A percentile compares a stretch with the other conserved stretches of the same genome.
These are phyloP conservation scores for Dicyrtoma fusca DNA, from an alignment of 2,888 invertebrate species.

Conservation along the genomic window DNA sequence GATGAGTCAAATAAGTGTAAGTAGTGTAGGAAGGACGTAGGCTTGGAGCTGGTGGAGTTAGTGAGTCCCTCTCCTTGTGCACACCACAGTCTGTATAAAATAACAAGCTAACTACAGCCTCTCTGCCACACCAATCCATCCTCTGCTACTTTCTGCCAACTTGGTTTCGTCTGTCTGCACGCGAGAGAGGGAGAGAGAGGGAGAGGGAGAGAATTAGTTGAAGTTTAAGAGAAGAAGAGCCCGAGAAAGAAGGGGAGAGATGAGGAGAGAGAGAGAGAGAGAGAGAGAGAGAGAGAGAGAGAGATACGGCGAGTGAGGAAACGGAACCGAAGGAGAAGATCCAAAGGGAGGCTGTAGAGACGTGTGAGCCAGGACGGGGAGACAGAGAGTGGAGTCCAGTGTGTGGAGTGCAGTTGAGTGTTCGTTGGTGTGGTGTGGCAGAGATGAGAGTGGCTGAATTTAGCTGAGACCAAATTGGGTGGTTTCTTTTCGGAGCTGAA, in stretches of 20 bases:
- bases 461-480: slow-evolving; percentile 39
- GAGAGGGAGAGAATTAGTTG: neutral
- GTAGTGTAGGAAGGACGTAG: too few species aligned
- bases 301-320: neutral
- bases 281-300: neutral
- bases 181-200: slow-evolving; percentile 5
- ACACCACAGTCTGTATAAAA: neutral
- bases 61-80: too few species aligned
- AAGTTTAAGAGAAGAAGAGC: neutral
- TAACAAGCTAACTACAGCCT: too few species aligned
- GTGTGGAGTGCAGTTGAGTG: too few species aligned
- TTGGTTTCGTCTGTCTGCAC: slow-evolving; percentile 19
- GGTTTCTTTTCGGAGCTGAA: slow-evolving; percentile 33
- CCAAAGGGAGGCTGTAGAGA: neutral
- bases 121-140: too few species aligned
- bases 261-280: neutral
- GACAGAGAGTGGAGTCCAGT: neutral
- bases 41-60: too few species aligned
- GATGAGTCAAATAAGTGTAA: too few species aligned
- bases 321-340: neutral
- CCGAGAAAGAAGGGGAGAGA: neutral
- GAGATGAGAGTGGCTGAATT: slow-evolving; percentile 32
- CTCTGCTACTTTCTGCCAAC: slow-evolving; percentile 10
- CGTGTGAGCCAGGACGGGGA: slow-evolving; percentile 2
- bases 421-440: neutral